Evolutionary conservation across 2,888 invertebrate species (phyloP).

Genomic region (Aspidapion aeneum): DNA sequence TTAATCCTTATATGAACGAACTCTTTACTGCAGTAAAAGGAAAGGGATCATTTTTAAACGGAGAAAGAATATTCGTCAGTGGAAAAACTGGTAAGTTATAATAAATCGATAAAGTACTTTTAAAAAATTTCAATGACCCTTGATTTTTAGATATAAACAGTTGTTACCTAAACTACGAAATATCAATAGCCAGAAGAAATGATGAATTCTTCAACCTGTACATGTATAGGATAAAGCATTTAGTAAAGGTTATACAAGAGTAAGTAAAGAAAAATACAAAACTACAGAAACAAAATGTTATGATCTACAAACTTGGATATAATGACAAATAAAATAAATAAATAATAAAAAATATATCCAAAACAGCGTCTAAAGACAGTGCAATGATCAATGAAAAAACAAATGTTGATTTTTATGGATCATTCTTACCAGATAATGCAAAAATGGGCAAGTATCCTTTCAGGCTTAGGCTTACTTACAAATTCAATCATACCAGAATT

Average conservation of each 20-base stretch:
- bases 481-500: too few relatives aligned
- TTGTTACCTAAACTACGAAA: constrained; percentile 43
- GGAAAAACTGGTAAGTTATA: constrained; percentile 47
- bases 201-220: constrained; percentile 42
- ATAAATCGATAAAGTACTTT: not conserved
- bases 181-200: constrained; percentile 42
- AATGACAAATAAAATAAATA: too few relatives aligned
- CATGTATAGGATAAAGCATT: constrained; percentile 42
- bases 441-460: too few relatives aligned
- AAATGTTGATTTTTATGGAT: too few relatives aligned
- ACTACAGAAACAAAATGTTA: not conserved
- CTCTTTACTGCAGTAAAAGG: constrained; percentile 68
- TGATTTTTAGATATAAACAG: constrained; percentile 39
- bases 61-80: constrained; percentile 54
- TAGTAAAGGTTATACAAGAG: constrained; percentile 44
- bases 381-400: too few relatives aligned
- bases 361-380: too few relatives aligned
- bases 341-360: too few relatives aligned
- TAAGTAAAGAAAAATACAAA: constrained; percentile 31
- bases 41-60: constrained; percentile 73
- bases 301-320: too few relatives aligned
- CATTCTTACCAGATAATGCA: too few relatives aligned
- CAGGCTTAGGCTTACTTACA: too few relatives aligned
- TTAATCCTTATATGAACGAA: constrained; percentile 67
- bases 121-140: not conserved